phyloP scores from a whole-genome alignment of 2,113 vertebrate species.

The Proteles cristata region DNA sequence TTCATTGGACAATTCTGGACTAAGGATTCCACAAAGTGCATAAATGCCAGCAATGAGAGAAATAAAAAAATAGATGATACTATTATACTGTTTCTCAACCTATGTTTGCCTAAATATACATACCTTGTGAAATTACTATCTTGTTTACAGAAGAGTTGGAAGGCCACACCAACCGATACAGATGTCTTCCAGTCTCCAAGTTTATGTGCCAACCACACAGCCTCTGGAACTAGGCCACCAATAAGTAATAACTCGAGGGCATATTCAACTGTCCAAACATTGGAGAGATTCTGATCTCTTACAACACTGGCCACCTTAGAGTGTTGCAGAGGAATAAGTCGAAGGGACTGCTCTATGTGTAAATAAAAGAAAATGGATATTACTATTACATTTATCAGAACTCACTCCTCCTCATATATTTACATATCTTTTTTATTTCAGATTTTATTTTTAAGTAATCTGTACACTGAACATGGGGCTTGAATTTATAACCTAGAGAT shows the following conservation, averaged over 20 bases:
- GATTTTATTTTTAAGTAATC: neutral
- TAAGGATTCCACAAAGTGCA: neutral
- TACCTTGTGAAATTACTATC: conserved; percentile 84
- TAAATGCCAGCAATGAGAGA: neutral
- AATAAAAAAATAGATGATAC: neutral
- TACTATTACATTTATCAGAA: neutral
- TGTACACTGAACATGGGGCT: neutral
- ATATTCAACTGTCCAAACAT: conserved; percentile 95
- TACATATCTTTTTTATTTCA: neutral
- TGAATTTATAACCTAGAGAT: neutral
- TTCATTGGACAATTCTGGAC: neutral
- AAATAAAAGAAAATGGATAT: neutral
- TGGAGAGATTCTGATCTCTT: conserved; percentile 91
- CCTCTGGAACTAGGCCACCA: conserved; percentile 94
- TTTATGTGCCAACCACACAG: conserved; percentile 91
- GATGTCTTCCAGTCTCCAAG: conserved; percentile 98
- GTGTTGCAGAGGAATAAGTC: conserved; percentile 90
- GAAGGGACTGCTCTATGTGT: conserved; percentile 82
- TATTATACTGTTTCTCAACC: neutral
- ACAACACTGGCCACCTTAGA: conserved; percentile 86
- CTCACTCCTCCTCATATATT: neutral
- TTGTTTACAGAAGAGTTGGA: conserved; percentile 85
- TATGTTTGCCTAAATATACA: conserved; percentile 44
- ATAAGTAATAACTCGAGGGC: conserved; percentile 93
- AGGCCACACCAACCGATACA: conserved; percentile 90